phyloP scores from a whole-genome alignment of 53 echinoderm and acorn worm genomes.

The Echinarachnius parma region DNA sequence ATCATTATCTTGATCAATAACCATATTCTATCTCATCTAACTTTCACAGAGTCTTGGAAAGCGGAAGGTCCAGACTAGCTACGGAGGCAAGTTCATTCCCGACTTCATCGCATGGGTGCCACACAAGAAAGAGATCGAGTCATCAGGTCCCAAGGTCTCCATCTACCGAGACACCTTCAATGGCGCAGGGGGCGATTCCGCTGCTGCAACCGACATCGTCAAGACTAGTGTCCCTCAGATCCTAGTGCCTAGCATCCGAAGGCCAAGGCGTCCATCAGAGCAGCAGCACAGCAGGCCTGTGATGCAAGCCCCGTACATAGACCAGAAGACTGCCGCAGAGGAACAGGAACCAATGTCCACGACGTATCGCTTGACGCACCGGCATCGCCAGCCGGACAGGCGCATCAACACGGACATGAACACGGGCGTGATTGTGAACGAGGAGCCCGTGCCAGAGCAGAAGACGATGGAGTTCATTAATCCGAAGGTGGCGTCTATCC shows the following conservation, averaged over 20 bases:
- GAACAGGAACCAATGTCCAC: conserved; percentile 57
- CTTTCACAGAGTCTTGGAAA: conserved; percentile 96
- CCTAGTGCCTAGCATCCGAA: conserved; percentile 62
- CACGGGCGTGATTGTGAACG: conserved; percentile 63
- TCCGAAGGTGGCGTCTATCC: conserved; percentile 69
- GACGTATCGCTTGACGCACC: conserved; percentile 72
- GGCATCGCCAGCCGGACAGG: conserved; percentile 85
- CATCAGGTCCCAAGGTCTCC: conserved; percentile 78
- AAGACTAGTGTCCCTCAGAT: conserved; percentile 61
- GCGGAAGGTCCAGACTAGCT: conserved; percentile 69
- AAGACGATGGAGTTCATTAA: conserved; percentile 75
- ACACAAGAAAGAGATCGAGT: conserved; percentile 72
- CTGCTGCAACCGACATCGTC: too few species aligned
- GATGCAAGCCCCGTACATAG: conserved; percentile 60
- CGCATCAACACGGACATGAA: conserved; percentile 85
- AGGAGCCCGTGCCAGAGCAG: conserved; percentile 50
- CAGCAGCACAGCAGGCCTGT: neutral
- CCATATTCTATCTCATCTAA: too few species aligned
- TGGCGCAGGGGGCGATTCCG: neutral
- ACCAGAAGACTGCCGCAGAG: conserved; percentile 46
- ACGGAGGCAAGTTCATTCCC: conserved; percentile 71
- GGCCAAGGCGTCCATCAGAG: conserved; percentile 9
- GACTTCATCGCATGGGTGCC: conserved; percentile 99
- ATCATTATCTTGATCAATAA: too few species aligned
- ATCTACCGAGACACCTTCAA: conserved; percentile 80